Evolutionary conservation across 1,140 invertebrate genomes (phyloP).

Genomic region (Venturia canescens): DNA sequence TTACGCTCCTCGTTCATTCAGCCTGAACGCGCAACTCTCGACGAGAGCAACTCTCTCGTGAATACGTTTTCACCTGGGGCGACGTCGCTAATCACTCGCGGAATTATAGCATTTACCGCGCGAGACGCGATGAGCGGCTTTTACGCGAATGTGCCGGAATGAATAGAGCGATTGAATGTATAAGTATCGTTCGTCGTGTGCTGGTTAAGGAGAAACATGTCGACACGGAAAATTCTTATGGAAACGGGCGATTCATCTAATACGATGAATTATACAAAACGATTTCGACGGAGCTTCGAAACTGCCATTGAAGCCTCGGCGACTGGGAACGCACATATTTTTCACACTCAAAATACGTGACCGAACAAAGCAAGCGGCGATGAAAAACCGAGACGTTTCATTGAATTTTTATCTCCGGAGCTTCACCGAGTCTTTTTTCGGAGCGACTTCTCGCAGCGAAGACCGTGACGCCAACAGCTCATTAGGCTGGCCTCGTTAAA

Average conservation of each 20-base stretch:
- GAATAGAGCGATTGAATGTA: conserved; percentile 17
- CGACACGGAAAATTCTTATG: conserved; percentile 2
- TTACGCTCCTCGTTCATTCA: background rate
- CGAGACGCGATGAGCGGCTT: background rate
- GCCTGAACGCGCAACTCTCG: background rate
- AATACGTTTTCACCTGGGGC: conserved; percentile 27
- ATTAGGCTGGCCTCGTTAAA: conserved; percentile 22
- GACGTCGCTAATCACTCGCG: conserved; percentile 14
- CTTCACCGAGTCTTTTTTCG: background rate
- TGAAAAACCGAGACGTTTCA: too few species aligned
- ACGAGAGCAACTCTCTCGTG: background rate
- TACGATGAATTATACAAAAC: too few species aligned
- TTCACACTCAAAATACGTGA: too few species aligned
- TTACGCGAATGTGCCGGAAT: background rate
- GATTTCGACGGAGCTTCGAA: too few species aligned
- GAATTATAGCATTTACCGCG: conserved; percentile 9
- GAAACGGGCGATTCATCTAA: too few species aligned
- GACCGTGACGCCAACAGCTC: background rate
- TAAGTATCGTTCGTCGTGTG: background rate
- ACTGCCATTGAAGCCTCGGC: too few species aligned
- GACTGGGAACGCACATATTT: too few species aligned
- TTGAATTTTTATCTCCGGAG: too few species aligned
- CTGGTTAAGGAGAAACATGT: background rate
- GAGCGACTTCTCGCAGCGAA: background rate
- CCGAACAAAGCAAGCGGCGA: too few species aligned